Conservation (phyloP, 2,113 vertebrate species). For the Acrocephalus kingi region DNA sequence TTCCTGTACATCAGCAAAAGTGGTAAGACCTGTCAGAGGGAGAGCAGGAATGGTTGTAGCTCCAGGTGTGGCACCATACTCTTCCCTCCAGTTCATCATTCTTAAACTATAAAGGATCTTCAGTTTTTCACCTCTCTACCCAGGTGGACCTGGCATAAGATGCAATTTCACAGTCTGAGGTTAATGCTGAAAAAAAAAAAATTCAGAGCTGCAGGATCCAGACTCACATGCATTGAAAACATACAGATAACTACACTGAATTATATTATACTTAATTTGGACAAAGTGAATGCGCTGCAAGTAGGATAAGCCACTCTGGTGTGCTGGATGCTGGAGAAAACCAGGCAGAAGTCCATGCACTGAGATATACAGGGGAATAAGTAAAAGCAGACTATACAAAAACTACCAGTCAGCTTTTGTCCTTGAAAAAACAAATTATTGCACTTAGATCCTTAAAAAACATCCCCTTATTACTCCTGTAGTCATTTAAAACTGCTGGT, state of each 20-base stretch:
- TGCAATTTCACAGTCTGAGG: background rate
- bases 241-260: background rate
- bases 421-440: background rate
- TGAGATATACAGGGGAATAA: background rate
- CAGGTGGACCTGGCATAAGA: background rate
- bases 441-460: background rate
- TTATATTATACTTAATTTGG: background rate
- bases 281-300: background rate
- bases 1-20: background rate
- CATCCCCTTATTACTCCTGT: background rate
- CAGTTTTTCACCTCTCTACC: background rate
- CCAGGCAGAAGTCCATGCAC: background rate
- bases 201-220: background rate
- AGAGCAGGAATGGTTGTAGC: background rate
- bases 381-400: background rate
- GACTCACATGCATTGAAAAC: background rate
- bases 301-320: background rate
- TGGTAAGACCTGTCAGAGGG: background rate
- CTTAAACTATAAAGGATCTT: background rate
- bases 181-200: background rate
- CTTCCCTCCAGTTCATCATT: background rate
- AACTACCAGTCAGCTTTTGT: rapidly evolving
- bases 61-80: background rate
- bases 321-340: background rate
- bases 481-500: background rate